Conservation (phyloP, 1,140 invertebrate species). For the Bilobella aurantiaca region DNA sequence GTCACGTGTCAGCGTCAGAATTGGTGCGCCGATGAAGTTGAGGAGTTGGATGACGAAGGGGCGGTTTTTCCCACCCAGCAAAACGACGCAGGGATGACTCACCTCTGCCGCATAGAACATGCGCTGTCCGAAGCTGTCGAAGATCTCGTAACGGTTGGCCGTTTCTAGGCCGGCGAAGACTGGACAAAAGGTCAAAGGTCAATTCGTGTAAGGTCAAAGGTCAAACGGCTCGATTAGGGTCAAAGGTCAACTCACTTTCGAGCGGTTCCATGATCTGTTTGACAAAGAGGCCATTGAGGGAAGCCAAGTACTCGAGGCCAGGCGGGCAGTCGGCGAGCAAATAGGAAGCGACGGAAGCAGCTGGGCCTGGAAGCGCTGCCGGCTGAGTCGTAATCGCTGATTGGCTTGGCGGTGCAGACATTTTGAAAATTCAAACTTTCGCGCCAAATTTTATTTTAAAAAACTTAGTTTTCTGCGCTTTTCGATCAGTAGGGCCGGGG, state of each 20-base stretch:
- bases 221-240: no score
- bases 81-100: neutral
- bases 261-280: neutral
- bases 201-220: neutral
- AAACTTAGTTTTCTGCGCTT: no score
- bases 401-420: neutral
- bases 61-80: neutral
- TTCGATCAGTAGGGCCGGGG: no score
- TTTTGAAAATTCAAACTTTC: no score
- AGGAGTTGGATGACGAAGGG: neutral
- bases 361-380: no score
- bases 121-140: neutral
- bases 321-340: neutral
- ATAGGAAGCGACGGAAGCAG: neutral
- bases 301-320: neutral
- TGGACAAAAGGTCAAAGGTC: neutral
- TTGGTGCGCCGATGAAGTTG: neutral
- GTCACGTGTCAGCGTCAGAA: neutral
- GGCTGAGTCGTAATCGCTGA: neutral
- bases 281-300: neutral
- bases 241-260: neutral
- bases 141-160: neutral
- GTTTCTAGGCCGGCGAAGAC: neutral
- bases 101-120: neutral
- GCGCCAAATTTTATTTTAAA: no score